Evolutionary conservation across 1,140 invertebrate species (phyloP), one percentile per base, ranked within the genome.

Genomic region (Radopholus similis): DNA sequence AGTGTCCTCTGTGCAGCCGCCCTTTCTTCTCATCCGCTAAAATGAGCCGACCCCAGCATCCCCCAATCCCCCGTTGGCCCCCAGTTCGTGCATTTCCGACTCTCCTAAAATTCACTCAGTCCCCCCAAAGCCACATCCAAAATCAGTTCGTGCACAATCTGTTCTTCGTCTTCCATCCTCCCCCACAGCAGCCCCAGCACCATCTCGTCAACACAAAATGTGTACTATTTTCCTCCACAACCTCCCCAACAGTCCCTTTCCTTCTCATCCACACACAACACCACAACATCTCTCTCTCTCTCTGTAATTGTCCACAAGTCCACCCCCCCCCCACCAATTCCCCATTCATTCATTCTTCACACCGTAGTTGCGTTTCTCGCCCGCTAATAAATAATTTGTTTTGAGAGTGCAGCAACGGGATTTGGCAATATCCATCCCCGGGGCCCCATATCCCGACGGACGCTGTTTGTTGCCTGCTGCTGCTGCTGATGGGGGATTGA

Each of bases 81-180:
- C n/a, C n/a, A n/a, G n/a, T n/a, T n/a, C n/a, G 47, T 51, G 47
- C 47, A 26, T 51, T 51, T 51, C 44, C 28, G 2, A 40, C 5
- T 44, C n/a, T n/a, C n/a, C n/a, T 42, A 15, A 42, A 15, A 42
- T n/a, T 42, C 40, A 42, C 15, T 42, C 40, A 42, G n/a, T 42
- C 40, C 40, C 40, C 15, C 40, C 56, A 30, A 11, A 54, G 1
- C 18, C 53, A 23, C 56, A 38, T 11, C 26, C 56, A 11, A 23
- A 38, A 21, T 58, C 18, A 9, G 28, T 58, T 58, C 56, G 40
- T 58, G 40, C 35, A 58, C 47, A 26, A 51, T 51, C 15, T 21
- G n/a, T n/a, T n/a, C n/a, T n/a, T n/a, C n/a, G n/a, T n/a, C n/a
- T n/a, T n/a, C n/a, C n/a, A n/a, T n/a, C n/a, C n/a, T n/a, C n/a